Conservation (phyloP, 2,888 invertebrate genomes). For the Alloscopus bannaensis region DNA sequence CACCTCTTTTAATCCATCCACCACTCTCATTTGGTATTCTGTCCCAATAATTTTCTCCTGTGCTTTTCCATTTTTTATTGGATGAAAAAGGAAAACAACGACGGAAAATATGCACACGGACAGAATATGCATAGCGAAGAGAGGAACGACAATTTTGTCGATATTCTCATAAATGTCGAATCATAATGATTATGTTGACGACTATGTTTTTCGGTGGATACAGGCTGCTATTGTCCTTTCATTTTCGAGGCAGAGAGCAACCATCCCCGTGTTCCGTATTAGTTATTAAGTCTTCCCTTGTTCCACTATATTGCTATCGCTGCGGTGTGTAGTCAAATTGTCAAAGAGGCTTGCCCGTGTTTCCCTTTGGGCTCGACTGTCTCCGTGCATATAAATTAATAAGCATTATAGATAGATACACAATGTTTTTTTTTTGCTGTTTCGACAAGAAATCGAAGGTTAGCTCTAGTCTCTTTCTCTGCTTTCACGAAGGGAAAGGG, state of each 20-base stretch:
- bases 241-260: neutral
- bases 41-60: conserved; percentile 18
- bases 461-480: too few species aligned
- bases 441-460: too few species aligned
- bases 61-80: conserved; percentile 16
- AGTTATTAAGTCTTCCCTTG: too few species aligned
- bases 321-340: too few species aligned
- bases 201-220: neutral
- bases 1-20: too few species aligned
- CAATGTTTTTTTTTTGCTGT: too few species aligned
- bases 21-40: conserved; percentile 39
- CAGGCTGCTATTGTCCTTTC: neutral
- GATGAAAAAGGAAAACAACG: neutral
- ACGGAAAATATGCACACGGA: neutral
- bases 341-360: neutral
- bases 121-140: conserved; percentile 13
- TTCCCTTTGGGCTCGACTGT: neutral
- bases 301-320: too few species aligned
- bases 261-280: too few species aligned
- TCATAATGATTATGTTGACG: conserved; percentile 31
- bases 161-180: conserved; percentile 27
- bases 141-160: conserved; percentile 30
- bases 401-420: neutral
- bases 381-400: conserved; percentile 17
- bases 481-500: too few species aligned